phyloP scores from a whole-genome alignment of 2,888 invertebrate species.

The Campoplex nolae region DNA sequence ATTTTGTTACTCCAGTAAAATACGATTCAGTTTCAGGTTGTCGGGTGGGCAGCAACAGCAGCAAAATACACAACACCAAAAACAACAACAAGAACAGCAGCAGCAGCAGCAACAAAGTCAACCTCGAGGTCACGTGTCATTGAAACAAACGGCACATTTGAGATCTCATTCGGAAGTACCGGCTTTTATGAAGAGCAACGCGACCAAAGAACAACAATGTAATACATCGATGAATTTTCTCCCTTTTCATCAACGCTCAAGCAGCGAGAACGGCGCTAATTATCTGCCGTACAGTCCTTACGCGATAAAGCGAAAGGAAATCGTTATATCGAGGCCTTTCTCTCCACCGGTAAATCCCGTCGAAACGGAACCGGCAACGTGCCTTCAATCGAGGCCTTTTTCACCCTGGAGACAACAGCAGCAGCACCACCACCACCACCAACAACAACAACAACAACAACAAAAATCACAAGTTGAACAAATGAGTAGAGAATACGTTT shows the following conservation, averaged over 20 bases:
- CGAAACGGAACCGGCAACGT: constrained; percentile 72
- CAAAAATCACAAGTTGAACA: constrained; percentile 53
- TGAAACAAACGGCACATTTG: constrained; percentile 81
- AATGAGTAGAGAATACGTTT: constrained; percentile 70
- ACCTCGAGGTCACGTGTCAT: constrained; percentile 79
- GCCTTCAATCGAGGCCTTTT: constrained; percentile 77
- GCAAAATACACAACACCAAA: constrained; percentile 15
- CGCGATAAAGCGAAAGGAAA: constrained; percentile 80
- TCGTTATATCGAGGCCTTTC: constrained; percentile 75
- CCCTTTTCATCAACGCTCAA: constrained; percentile 78
- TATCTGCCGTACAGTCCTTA: constrained; percentile 83
- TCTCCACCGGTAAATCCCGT: constrained; percentile 76
- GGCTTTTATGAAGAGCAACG: constrained; percentile 76
- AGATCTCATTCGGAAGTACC: constrained; percentile 78
- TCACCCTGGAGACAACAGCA: constrained; percentile 78
- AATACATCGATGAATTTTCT: constrained; percentile 57
- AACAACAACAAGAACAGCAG: constrained; percentile 44
- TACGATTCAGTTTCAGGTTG: constrained; percentile 78
- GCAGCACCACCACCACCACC: constrained; percentile 34
- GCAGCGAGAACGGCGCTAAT: constrained; percentile 79
- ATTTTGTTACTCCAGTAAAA: constrained; percentile 39
- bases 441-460: constrained; percentile 40
- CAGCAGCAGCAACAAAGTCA: constrained; percentile 63
- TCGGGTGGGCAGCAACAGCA: constrained; percentile 71
- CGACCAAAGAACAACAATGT: constrained; percentile 76